Conservation (phyloP, 2,888 invertebrate genomes). For the Ernsta delagoae region DNA sequence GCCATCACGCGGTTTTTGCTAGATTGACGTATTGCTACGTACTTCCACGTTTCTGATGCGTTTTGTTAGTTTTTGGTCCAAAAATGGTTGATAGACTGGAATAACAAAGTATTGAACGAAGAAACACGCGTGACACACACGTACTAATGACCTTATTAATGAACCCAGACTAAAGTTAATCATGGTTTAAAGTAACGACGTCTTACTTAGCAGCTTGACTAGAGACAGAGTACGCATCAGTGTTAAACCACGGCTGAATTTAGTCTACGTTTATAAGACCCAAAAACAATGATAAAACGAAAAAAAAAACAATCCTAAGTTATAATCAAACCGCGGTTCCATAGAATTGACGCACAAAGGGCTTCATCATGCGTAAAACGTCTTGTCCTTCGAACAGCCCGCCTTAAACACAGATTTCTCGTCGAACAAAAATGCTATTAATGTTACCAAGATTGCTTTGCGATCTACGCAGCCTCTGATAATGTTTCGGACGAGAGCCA, state of each 20-base stretch:
- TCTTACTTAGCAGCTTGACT: too few relatives aligned
- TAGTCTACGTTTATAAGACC: too few relatives aligned
- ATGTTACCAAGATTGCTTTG: background rate
- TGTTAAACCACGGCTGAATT: too few relatives aligned
- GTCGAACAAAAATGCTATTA: conserved; percentile 4
- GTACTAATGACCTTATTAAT: too few relatives aligned
- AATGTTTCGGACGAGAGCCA: background rate
- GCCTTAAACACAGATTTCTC: background rate
- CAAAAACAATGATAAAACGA: too few relatives aligned
- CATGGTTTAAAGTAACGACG: too few relatives aligned
- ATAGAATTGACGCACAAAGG: background rate
- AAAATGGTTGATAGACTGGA: background rate
- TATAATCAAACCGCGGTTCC: too few relatives aligned
- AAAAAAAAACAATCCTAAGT: too few relatives aligned
- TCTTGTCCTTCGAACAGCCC: background rate
- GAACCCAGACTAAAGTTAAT: too few relatives aligned
- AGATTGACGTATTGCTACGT: conserved; percentile 7
- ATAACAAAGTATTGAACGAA: background rate
- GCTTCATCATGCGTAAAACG: background rate
- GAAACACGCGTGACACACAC: too few relatives aligned
- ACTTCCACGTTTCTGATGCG: background rate
- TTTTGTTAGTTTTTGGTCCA: background rate
- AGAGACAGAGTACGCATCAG: too few relatives aligned
- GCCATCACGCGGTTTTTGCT: conserved; percentile 1
- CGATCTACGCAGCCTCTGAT: background rate